These are phyloP conservation scores for Plestiodon gilberti DNA, from an alignment of 2,113 vertebrate genomes.

Conservation along the genomic window DNA sequence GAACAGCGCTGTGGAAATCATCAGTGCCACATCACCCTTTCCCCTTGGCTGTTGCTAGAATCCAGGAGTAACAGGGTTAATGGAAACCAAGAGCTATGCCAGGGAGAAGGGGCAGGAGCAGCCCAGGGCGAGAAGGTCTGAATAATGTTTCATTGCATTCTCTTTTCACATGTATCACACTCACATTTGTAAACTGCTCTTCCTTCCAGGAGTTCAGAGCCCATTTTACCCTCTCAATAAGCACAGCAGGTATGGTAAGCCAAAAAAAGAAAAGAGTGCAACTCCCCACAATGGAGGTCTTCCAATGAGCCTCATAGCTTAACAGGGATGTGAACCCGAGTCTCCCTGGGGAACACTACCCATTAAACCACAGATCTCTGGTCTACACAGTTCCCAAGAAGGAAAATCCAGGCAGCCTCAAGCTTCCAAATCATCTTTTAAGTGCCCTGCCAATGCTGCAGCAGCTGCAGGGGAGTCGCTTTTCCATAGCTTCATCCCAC, in stretches of 20 bases:
- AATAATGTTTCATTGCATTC: background rate
- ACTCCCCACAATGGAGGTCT: background rate
- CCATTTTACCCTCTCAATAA: background rate
- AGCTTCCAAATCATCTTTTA: background rate
- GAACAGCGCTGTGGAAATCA: background rate
- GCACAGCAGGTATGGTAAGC: background rate
- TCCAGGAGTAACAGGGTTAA: background rate
- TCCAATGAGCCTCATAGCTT: background rate
- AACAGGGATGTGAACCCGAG: background rate
- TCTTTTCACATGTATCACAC: background rate
- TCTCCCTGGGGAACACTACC: background rate
- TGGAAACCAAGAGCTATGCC: background rate
- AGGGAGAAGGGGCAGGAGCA: background rate
- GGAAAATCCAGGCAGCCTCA: background rate
- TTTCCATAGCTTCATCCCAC: background rate
- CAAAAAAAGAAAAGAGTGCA: background rate
- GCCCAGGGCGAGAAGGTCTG: background rate
- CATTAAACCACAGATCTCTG: background rate
- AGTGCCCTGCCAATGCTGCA: background rate
- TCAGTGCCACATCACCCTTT: background rate
- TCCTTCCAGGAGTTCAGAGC: background rate
- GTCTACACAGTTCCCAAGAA: background rate
- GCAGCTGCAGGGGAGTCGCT: background rate
- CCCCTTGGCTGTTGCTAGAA: background rate
- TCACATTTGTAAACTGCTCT: background rate